Evolutionary conservation across 2,113 vertebrate genomes (phyloP).

Genomic region (Bambusicola thoracicus): DNA sequence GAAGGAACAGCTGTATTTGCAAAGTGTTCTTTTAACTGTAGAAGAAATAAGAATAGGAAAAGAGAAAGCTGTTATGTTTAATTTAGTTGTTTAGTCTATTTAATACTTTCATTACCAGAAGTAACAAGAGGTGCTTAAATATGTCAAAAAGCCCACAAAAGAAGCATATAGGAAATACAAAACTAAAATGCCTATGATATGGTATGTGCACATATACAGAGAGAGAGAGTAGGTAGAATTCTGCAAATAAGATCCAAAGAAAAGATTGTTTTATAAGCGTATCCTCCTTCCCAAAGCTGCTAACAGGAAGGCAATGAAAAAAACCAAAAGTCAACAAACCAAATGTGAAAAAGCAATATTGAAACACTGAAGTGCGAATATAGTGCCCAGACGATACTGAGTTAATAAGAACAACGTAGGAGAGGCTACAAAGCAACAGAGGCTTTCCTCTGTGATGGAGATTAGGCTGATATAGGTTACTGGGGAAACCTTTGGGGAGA

Average conservation of each 20-base stretch:
- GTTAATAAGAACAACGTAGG: not conserved
- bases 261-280: not conserved
- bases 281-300: not conserved
- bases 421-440: not conserved
- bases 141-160: not conserved
- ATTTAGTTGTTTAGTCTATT: not conserved
- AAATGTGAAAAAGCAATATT: not conserved
- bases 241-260: not conserved
- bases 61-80: not conserved
- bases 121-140: not conserved
- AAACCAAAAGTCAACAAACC: not conserved
- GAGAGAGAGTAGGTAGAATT: not conserved
- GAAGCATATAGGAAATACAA: not conserved
- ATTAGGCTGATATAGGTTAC: not conserved
- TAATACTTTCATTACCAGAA: not conserved
- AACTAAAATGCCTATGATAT: not conserved
- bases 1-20: not conserved
- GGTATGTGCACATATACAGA: not conserved
- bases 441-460: not conserved
- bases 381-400: accelerated
- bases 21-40: not conserved
- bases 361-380: not conserved
- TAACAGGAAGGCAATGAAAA: not conserved
- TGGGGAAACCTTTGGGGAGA: not conserved
- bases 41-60: not conserved